Conservation (phyloP, 2,113 vertebrate genomes). For the Megalops atlanticus region DNA sequence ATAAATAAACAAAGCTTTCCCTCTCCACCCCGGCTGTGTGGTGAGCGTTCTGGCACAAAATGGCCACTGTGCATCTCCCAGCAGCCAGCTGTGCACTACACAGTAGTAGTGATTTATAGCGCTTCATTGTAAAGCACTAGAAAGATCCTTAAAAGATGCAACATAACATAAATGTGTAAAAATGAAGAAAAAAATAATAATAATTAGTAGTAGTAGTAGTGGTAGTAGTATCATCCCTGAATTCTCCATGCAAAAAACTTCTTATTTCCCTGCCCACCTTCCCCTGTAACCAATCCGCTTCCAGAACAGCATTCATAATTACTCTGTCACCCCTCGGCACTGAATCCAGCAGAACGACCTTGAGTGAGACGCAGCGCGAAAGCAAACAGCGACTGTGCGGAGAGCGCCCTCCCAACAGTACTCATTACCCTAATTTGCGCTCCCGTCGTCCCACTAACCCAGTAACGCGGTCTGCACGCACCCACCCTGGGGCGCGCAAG, state of each 20-base stretch:
- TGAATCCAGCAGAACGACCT: not conserved
- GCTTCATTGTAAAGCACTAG: too few species aligned
- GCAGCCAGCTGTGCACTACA: too few species aligned
- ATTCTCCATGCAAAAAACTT: not conserved
- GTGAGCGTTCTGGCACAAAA: too few species aligned
- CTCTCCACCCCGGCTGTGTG: too few species aligned
- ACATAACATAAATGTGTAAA: too few species aligned
- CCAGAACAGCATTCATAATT: conserved; percentile 1
- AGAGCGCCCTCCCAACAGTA: not conserved
- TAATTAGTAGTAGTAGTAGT: too few species aligned
- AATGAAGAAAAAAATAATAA: too few species aligned
- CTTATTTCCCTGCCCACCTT: conserved; percentile 6
- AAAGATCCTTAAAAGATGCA: too few species aligned
- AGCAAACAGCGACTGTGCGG: not conserved
- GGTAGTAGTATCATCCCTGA: not conserved
- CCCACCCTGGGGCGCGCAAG: not conserved
- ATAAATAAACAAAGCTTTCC: too few species aligned
- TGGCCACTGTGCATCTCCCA: too few species aligned
- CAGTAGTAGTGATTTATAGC: too few species aligned
- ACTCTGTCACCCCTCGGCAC: not conserved
- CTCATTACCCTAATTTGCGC: not conserved
- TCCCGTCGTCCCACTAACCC: not conserved
- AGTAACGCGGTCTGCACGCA: not conserved
- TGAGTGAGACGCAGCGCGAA: not conserved
- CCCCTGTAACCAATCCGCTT: not conserved